These are phyloP conservation scores for Melanocharis versteri DNA, from an alignment of 2,113 vertebrate genomes.

Conservation along the genomic window DNA sequence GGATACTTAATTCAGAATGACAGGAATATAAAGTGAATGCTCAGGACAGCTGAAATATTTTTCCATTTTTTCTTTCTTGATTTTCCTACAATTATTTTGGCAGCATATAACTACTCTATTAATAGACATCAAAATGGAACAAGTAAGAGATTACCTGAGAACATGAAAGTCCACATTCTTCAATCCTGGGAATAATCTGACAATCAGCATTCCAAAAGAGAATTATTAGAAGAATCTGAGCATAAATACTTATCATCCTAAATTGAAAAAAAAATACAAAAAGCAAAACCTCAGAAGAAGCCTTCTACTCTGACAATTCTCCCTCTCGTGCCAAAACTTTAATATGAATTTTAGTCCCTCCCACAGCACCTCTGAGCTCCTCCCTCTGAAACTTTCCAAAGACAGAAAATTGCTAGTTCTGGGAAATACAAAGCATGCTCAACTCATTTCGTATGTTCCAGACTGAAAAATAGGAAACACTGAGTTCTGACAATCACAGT, in stretches of 20 bases:
- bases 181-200: conserved; percentile 66
- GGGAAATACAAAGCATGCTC: neutral
- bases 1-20: neutral
- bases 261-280: neutral
- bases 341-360: conserved; percentile 51
- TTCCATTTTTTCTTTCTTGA: neutral
- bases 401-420: conserved; percentile 19
- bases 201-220: conserved; percentile 44
- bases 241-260: conserved; percentile 30
- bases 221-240: conserved; percentile 41
- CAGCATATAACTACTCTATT: neutral
- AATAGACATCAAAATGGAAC: neutral
- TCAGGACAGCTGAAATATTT: neutral
- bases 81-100: neutral
- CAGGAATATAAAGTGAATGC: neutral
- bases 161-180: conserved; percentile 70
- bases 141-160: conserved; percentile 65
- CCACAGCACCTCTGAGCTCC: conserved; percentile 59
- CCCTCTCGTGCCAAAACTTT: conserved; percentile 54
- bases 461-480: neutral
- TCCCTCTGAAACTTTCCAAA: conserved; percentile 32
- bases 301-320: conserved; percentile 52
- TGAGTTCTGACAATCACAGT: neutral
- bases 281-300: conserved; percentile 26
- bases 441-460: neutral